Conservation (phyloP, 2,797 vertebrate genomes). For the Galagoides demidoff region DNA sequence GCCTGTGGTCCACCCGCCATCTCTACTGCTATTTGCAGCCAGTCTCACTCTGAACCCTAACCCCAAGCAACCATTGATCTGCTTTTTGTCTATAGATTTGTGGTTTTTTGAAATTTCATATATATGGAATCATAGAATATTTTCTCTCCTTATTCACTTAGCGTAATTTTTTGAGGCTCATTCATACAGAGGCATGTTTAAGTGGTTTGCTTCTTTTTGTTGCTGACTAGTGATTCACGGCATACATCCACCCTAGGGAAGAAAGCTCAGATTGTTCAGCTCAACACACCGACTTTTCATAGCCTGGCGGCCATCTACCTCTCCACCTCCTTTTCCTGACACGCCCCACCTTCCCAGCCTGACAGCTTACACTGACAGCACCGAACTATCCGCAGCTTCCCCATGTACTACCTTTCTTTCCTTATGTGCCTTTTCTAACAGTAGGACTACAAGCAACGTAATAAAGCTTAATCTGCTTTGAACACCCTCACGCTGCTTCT, state of each 20-base stretch:
- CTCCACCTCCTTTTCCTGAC: not conserved
- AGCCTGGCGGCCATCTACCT: not conserved
- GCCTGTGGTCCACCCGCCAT: not conserved
- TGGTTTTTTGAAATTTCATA: conserved; percentile 30
- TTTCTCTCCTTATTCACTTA: conserved; percentile 25
- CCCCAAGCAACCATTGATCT: not conserved
- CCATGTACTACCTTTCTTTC: not conserved
- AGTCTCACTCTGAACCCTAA: not conserved
- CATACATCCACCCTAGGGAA: not conserved
- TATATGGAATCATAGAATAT: conserved; percentile 6
- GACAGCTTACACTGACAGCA: not conserved
- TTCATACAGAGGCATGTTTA: not conserved
- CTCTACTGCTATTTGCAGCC: not conserved
- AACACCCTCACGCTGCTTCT: not conserved
- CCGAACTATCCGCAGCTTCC: not conserved
- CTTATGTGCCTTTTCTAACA: not conserved
- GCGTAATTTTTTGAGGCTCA: conserved; percentile 1
- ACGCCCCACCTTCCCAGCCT: not conserved
- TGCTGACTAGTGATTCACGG: not conserved
- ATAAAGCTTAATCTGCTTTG: not conserved
- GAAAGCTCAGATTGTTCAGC: not conserved
- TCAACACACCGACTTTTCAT: not conserved
- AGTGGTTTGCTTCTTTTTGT: not conserved
- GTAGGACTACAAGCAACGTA: not conserved
- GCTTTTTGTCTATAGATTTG: not conserved